Evolutionary conservation across 1,140 invertebrate genomes (phyloP), one percentile per base, ranked within the genome.

Genomic region (Magallana ariakensis): DNA sequence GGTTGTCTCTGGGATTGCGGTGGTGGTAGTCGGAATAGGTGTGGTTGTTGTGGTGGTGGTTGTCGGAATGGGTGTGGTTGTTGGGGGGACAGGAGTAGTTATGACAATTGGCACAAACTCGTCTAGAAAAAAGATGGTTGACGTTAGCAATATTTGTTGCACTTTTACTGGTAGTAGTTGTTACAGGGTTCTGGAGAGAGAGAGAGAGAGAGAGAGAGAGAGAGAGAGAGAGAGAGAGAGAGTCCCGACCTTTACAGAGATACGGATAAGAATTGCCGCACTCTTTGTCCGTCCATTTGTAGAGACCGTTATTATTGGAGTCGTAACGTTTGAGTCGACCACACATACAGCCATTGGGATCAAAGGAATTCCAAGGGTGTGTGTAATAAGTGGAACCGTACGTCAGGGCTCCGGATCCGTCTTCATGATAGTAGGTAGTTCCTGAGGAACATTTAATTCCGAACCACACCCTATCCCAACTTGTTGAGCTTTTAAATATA

Each of bases 211-310:
- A 46, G 33, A 46, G 33, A 46, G 33, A 46, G 33, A 46, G 33
- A 46, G 33, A 4, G 33, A 46, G 33, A 46, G 33, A 46, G 33
- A 46, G 33, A 46, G 33, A 46, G 33, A 46, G 33, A 46, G 3
- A 46, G 33, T 46, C 33, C 33, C 33, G 16, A 62, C 58, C 58
- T 62, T 62, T 16, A 62, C 58, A 62, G 58, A 62, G 58, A 9
- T 62, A 62, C 7, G 58, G 58, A 15, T 19, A 62, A n/a, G 58
- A 0, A 6, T 16, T n/a, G 9, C 1, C 0, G 16, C 58, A 62
- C 9, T 62, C 58, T 19, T 62, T 62, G 58, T 62, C 58, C 58
- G 58, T 62, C 58, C 58, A 62, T 62, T 62, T 62, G 19, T 62
- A 62, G 16, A 19, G n/a, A 1, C 16, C 58, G 19, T 62, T 0